Evolutionary conservation across 2,797 vertebrate species (phyloP), one percentile per base, ranked within the genome.

Genomic region (Premnoplex brunnescens): DNA sequence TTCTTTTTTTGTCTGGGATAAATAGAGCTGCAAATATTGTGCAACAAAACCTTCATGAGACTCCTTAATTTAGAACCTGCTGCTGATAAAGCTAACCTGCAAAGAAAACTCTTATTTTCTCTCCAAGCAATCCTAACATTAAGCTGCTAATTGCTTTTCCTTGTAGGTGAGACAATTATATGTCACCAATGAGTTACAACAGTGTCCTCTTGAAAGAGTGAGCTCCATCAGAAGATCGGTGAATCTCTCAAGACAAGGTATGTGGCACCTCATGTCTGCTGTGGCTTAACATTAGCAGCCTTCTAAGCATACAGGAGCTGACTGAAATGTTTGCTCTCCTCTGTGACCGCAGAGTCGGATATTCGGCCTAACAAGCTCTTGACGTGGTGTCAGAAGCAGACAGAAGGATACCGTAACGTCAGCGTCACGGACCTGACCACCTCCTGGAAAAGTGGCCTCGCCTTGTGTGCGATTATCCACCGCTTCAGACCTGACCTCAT

Each of bases 381-480:
- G 88, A 99, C 98, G 8, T 99, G 99, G 99, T 99, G 99, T 97
- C 99, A 99, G 98, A 99, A 98, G 85, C 99, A 99, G 97, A 99
- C 98, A 0, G 99, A 99, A 80, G 99, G 98, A 74, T 99, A 99
- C 97, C 98, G 97, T 85, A 98, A 98, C 0, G 99, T 99, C 67
- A 95, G 27, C 0, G 89, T 99, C 97, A 99, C 98, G 1, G 98
- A 99, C 97, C 97, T 99, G 95, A 99, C 97, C 46, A 98, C 97
- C 49, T 99, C 99, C 48, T 99, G 99, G 99, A 98, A 89, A 83
- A 99, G 98, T 2, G 99, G 99, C 90, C 97, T 99, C 22, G 98
- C 99, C 0, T 96, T 99, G 54, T 99, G 99, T 80, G 99, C 99
- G 64, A 98, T 99, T 94, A 99, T 99, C 93, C 99, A 99, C 97